Evolutionary conservation across 2,113 vertebrate species (phyloP), one percentile per base, ranked within the genome.

Genomic region (Sarotherodon lohbergeri): DNA sequence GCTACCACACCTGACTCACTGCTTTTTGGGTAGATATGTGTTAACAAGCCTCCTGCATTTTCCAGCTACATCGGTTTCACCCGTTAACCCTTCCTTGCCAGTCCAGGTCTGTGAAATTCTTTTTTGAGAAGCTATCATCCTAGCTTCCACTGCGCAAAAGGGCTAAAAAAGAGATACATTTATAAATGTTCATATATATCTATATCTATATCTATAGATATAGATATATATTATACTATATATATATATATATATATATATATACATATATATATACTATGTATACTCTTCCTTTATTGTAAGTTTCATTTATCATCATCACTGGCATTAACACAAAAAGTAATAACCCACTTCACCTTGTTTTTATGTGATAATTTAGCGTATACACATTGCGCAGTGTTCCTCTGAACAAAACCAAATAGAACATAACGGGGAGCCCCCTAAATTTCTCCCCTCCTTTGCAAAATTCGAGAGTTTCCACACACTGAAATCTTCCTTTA

Each of bases 391-490:
- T 63, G 52, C 11, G 12, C 48, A n/a, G 12, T 63, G 34, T 82
- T 90, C 29, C 41, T 73, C 59, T 50, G 16, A 55, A 43, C 61
- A 36, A 88, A 89, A 94, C 48, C 63, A 78, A 73, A 87, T 50
- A 81, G 39, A 50, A 73, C 80, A 11, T 55, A 48, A 19, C 88
- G 94, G 96, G 96, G 92, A 92, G 81, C 63, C 94, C 95, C 96
- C 96, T 90, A 81, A n/a, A 48, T 90, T 93, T 95, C 85, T 94
- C 95, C 95, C 96, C 90, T 85, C 83, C 89, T 92, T 88, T 90
- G 84, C 87, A 94, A 55, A 95, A 82, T 85, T 89, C 7, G 84
- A 91, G 84, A 66, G 59, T 92, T 90, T 93, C 91, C 93, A 94
- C 94, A 92, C 90, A 95, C 93, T 84, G 55, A 86, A 56, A 88